Base-by-base conservation (phyloP, 2,797 vertebrate genomes). In the Rhyacichthys aspro region DNA sequence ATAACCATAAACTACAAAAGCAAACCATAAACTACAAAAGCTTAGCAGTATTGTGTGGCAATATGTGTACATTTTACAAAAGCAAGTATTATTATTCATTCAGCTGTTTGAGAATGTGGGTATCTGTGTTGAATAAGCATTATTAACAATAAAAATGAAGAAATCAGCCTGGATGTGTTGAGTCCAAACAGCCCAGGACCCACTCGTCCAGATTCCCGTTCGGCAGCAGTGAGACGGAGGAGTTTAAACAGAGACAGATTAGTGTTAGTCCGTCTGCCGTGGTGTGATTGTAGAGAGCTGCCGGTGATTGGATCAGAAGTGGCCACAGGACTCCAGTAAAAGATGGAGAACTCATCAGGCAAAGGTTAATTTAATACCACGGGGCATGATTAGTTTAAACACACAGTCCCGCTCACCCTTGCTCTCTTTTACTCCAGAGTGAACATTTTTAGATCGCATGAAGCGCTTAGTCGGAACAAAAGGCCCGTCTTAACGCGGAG, bases 321-420 rank as follows among this genome's bases (percentile, higher is more conserved):
- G 67, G 59, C 55, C 66, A 54, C 32, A 64, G 68, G 70, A 75
- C 55, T 58, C 14, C 42, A 74, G 54, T 62, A 69, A 63, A 58
- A 66, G 70, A 78, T 28, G 45, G 45, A 78, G 65, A 78, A 70
- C 67, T 79, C 75, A 86, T 83, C 70, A 72, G 72, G 62, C 62
- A 70, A 63, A 85, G 74, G 81, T 76, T 85, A 79, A 79, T 82
- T 75, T 74, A 75, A 84, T 59, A 72, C 72, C 67, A 69, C 1
- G 1, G 69, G 68, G 58, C 54, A 55, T 66, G 59, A 78, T 28
- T 28, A 28, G 23, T 28, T 28, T 28, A 70, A 59, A 67, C 59
- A 44, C 36, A 55, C n/a, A 41, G 68, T 59, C 42, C 17, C 19
- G 39, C 48, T 52, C 49, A 16, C 15, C 3, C 18, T 44, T 23